Conservation (phyloP, 2,888 invertebrate genomes). For the Lutraria lutraria region DNA sequence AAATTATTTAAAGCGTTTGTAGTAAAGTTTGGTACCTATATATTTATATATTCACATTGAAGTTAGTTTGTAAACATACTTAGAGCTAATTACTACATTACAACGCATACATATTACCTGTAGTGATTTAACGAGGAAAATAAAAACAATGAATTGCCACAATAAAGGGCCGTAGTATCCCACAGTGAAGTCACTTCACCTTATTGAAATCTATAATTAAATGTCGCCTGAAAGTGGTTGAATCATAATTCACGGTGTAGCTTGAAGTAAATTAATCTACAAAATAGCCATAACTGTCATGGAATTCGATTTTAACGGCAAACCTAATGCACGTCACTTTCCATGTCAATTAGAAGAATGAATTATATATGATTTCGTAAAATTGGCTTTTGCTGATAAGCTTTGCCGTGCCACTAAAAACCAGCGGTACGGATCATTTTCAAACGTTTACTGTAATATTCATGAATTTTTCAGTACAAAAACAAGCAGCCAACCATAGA, state of each 20-base stretch:
- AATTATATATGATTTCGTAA: slow-evolving; percentile 49
- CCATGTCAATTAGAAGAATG: slow-evolving; percentile 39
- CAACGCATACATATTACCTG: no score
- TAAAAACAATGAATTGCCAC: neutral
- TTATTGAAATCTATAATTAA: neutral
- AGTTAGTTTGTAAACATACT: no score
- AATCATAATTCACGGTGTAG: neutral
- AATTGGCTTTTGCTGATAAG: slow-evolving; percentile 48
- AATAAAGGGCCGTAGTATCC: neutral
- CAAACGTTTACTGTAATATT: slow-evolving; percentile 32
- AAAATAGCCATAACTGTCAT: slow-evolving; percentile 8
- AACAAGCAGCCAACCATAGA: slow-evolving; percentile 29
- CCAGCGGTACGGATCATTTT: slow-evolving; percentile 45
- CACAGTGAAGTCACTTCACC: neutral
- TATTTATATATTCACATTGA: no score
- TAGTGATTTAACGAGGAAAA: neutral
- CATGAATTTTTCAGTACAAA: slow-evolving; percentile 51
- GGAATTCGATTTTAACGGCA: slow-evolving; percentile 28
- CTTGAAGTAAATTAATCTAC: slow-evolving; percentile 2
- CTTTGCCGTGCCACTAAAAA: neutral
- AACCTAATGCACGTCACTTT: slow-evolving; percentile 37
- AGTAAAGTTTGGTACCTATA: no score
- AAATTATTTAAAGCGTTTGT: no score
- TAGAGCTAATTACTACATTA: no score
- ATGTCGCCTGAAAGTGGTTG: neutral